Conservation (phyloP, 2,888 invertebrate genomes). For the Lycocerus yunnanus region DNA sequence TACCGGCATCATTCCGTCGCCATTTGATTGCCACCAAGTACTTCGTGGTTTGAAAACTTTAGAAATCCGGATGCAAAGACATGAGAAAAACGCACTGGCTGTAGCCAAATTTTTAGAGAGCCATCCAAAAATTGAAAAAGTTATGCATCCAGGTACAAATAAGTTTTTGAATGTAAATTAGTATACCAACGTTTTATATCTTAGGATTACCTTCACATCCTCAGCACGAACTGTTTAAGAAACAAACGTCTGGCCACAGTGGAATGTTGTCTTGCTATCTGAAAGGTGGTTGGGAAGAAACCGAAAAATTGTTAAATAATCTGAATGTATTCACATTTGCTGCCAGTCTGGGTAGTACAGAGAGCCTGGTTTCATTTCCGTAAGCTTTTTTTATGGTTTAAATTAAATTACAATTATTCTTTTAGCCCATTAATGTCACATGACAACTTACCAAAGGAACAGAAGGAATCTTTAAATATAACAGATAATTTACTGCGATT, state of each 20-base stretch:
- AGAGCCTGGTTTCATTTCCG: conserved; percentile 91
- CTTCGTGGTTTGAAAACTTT: conserved; percentile 93
- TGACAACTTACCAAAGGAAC: conserved; percentile 81
- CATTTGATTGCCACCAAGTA: conserved; percentile 94
- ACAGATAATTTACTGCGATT: conserved; percentile 83
- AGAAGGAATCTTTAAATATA: conserved; percentile 75
- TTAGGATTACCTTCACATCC: conserved; percentile 79
- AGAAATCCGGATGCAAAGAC: conserved; percentile 87
- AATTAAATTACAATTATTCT: too few relatives aligned
- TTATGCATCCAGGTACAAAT: conserved; percentile 76
- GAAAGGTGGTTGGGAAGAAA: conserved; percentile 72
- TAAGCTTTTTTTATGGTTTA: too few relatives aligned
- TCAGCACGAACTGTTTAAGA: conserved; percentile 74
- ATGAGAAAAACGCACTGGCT: conserved; percentile 75
- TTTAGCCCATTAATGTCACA: conserved; percentile 90
- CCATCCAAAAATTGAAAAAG: conserved; percentile 79
- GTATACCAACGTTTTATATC: background rate
- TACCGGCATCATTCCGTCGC: conserved; percentile 91
- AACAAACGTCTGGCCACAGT: conserved; percentile 82
- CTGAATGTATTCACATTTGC: conserved; percentile 81
- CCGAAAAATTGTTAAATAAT: conserved; percentile 69
- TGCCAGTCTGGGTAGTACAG: conserved; percentile 90
- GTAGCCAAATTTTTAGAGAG: conserved; percentile 81
- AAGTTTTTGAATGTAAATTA: background rate
- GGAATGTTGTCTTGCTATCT: conserved; percentile 89